Conservation (phyloP, 2,888 invertebrate genomes). For the Nephrotoma guestfalica region DNA sequence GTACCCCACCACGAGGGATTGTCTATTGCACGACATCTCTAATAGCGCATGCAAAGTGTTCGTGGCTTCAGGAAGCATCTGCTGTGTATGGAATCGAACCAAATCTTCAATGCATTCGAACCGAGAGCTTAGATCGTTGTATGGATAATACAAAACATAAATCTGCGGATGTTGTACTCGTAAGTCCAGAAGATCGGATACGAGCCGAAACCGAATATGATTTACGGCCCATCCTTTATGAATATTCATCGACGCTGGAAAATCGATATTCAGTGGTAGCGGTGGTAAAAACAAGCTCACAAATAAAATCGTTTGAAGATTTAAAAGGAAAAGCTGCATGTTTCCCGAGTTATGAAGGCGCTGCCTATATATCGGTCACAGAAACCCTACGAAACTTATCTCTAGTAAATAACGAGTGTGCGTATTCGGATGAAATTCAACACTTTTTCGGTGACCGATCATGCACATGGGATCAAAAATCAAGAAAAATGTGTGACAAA, state of each 20-base stretch:
- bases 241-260: constrained; percentile 24
- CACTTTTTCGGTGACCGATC: constrained; percentile 50
- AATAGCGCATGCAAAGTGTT: constrained; percentile 61
- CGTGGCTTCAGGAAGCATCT: constrained; percentile 59
- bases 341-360: constrained; percentile 65
- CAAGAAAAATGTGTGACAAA: constrained; percentile 22
- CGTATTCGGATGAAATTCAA: constrained; percentile 15
- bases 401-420: constrained; percentile 30
- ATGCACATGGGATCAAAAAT: constrained; percentile 40
- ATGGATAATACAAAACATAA: constrained; percentile 46
- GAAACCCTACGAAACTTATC: constrained; percentile 31
- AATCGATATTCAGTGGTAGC: constrained; percentile 40
- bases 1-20: constrained; percentile 49
- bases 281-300: constrained; percentile 44
- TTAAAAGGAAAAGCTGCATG: constrained; percentile 58
- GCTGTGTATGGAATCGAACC: constrained; percentile 64
- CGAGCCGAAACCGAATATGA: constrained; percentile 45
- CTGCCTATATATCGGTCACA: constrained; percentile 48
- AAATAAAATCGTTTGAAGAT: constrained; percentile 42
- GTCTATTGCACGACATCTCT: constrained; percentile 52
- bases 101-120: constrained; percentile 58
- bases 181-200: constrained; percentile 56
- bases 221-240: constrained; percentile 23
- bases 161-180: constrained; percentile 56
- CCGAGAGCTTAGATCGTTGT: constrained; percentile 45